Percentiles rank a stretch among this genome's conserved stretches.
phyloP scores from a whole-genome alignment of 2,888 invertebrate genomes.

The Geophilus truncorum region DNA sequence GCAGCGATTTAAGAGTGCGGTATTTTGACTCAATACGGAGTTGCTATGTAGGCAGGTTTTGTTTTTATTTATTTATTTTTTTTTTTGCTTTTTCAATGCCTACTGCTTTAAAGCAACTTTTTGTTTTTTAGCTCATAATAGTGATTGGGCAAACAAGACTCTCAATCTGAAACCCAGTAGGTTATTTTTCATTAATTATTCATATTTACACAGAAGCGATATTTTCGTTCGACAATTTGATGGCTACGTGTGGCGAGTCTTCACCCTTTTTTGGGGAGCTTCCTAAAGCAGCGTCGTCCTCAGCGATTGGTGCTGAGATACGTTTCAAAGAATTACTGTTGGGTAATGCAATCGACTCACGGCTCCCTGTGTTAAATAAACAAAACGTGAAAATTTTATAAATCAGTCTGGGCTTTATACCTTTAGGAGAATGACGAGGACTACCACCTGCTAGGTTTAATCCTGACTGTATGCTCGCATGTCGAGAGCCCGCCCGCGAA shows the following conservation, averaged over 20 bases:
- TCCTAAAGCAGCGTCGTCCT: not conserved
- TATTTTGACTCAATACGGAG: not conserved
- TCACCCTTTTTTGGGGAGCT: not conserved
- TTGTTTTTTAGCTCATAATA: not conserved
- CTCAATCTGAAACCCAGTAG: not conserved
- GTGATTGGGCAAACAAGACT: not conserved
- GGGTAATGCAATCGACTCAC: not conserved
- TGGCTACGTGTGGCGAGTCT: not conserved
- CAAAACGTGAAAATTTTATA: not conserved
- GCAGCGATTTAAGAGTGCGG: not conserved
- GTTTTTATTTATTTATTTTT: not conserved
- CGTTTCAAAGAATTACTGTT: not conserved
- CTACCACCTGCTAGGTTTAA: conserved; percentile 36
- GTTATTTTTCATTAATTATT: not conserved
- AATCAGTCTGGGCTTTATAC: not conserved
- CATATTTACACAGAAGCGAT: conserved; percentile 4
- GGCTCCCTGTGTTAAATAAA: conserved; percentile 23
- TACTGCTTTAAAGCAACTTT: not conserved
- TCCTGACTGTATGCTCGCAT: conserved; percentile 37
- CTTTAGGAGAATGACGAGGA: conserved; percentile 34
- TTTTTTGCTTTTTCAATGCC: not conserved
- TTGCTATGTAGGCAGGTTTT: not conserved
- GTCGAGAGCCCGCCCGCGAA: conserved; percentile 33
- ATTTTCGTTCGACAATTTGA: not conserved
- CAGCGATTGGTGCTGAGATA: not conserved